Evolutionary conservation across 1,140 invertebrate genomes (phyloP), one percentile per base, ranked within the genome.

Genomic region (Dufourea novaeangliae): DNA sequence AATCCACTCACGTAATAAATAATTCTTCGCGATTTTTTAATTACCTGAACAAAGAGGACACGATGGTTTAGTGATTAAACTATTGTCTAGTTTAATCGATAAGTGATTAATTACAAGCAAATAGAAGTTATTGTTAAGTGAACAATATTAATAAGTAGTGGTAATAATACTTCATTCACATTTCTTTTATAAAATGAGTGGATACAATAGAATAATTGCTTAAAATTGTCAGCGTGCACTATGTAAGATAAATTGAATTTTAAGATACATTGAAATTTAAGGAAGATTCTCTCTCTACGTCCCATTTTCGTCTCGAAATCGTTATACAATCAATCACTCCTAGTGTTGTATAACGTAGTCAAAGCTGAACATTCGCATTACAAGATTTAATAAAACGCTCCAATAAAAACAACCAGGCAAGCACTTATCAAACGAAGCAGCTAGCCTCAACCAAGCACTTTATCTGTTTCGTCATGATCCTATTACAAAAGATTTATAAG

Each of bases 361-460:
- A n/a, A 8, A 14, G 41, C 41, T 46, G 5, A 20, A 7, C 20
- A 6, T n/a, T n/a, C 20, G 7, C 1, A 50, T 50, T n/a, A 50
- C 20, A 3, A 29, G 50, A 27, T 25, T 5, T 54, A 34, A 2
- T 34, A 39, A 73, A 29, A n/a, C n/a, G n/a, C n/a, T n/a, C 71
- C 59, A 25, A 64, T 32, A 64, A 29, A 37, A 11, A n/a, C n/a
- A n/a, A n/a, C n/a, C 25, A 12, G 22, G 29, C 2, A 1, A 12
- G 6, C 20, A 56, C 17, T 34, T 25, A 66, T 52, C 50, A 56
- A 64, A 64, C 61, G 41, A 61, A 56, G n/a, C 34, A 56, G 46
- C 34, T 41, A 66, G 1, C 10, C n/a, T 73, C 11, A 27, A 25
- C 29, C 17, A 50, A 39, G 70, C 70, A 54, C 34, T 54, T 32